Evolutionary conservation across 2,888 invertebrate species (phyloP), one percentile per base, ranked within the genome.

Genomic region (Gonocerus acuteangulatus): DNA sequence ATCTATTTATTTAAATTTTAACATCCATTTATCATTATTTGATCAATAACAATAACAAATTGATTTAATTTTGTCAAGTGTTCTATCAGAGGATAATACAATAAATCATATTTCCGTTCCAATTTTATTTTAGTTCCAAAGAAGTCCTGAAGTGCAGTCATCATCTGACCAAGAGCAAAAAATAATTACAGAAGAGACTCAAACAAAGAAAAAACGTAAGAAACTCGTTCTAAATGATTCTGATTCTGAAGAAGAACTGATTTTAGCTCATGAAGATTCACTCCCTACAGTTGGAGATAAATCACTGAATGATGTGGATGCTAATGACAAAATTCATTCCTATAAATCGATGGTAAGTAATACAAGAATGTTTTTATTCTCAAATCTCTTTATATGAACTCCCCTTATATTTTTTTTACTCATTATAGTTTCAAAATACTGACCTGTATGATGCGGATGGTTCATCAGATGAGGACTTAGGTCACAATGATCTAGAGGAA

Each of bases 381-480:
- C 19, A 18, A 48, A 9, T 13, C 7, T 9, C 45, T 45, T 39
- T n/a, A n/a, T n/a, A n/a, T n/a, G n/a, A n/a, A n/a, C n/a, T n/a
- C n/a, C n/a, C n/a, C n/a, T n/a, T n/a, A n/a, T n/a, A n/a, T n/a
- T 32, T 44, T 15, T 23, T 22, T 45, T 51, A 32, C 21, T 48
- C 15, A 15, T 32, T n/a, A n/a, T 15, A 52, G 52, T 19, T 52
- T 21, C 19, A 19, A 21, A 36, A 52, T n/a, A 39, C 75, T 60
- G 74, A 76, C 16, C 71, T 82, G 48, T 80, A 78, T 74, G 81
- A 82, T 70, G 77, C 80, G 6, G 82, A 82, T 64, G 79, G 78
- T 62, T 80, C 80, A 51, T 80, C 80, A 54, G 79, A 77, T 69
- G 77, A 78, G 67, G 76, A 76, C 47, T 68, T 67, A 48, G 47